These are phyloP conservation scores for Hydractinia symbiolongicarpus DNA, from an alignment of 30 jellyfish, hydroid and myxozoan species.

Conservation along the genomic window DNA sequence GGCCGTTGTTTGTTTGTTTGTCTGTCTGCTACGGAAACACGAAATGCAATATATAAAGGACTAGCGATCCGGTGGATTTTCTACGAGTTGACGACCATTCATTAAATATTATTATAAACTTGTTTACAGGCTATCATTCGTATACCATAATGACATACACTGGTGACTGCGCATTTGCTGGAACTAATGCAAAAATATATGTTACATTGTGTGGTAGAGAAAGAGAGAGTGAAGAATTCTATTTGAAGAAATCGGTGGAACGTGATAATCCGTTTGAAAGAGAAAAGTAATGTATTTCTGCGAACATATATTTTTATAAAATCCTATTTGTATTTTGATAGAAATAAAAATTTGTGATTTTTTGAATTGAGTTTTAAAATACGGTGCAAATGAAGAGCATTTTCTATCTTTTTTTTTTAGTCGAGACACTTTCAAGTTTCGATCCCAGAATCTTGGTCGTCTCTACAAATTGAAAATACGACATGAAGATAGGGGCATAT, in stretches of 20 bases:
- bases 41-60: too few relatives aligned
- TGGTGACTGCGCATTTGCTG: slow-evolving; percentile 23
- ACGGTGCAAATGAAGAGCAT: too few relatives aligned
- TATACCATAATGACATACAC: background rate
- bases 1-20: too few relatives aligned
- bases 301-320: too few relatives aligned
- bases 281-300: background rate
- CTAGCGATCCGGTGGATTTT: too few relatives aligned
- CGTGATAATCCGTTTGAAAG: slow-evolving; percentile 19
- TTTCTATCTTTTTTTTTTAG: slow-evolving; percentile 19
- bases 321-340: too few relatives aligned
- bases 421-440: slow-evolving; percentile 42
- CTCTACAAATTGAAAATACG: slow-evolving; percentile 47
- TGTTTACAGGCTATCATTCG: background rate
- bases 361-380: too few relatives aligned
- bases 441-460: slow-evolving; percentile 46
- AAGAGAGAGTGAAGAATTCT: background rate
- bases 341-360: too few relatives aligned
- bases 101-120: too few relatives aligned
- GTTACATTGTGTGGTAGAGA: slow-evolving; percentile 2
- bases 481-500: slow-evolving; percentile 70
- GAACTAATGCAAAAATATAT: slow-evolving; percentile 26
- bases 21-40: too few relatives aligned
- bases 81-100: too few relatives aligned
- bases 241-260: slow-evolving; percentile 1